A percentile compares a stretch with the other conserved stretches of the same genome.
These are phyloP conservation scores for Numenius arquata DNA, from an alignment of 2,113 vertebrate genomes.

Conservation along the genomic window DNA sequence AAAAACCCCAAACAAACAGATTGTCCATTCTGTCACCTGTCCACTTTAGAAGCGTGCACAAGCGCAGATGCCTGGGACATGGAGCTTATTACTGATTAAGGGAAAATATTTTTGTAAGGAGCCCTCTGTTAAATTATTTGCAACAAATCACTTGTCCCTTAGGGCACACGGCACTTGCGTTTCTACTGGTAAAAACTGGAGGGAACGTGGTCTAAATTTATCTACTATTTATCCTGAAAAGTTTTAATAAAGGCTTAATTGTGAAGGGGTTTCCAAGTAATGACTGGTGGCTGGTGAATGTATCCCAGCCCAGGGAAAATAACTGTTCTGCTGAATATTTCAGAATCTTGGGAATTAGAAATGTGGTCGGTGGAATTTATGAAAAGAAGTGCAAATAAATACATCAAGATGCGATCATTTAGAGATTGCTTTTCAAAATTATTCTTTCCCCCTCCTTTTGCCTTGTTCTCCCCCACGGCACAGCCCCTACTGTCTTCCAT, in stretches of 20 bases:
- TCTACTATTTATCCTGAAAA: background rate
- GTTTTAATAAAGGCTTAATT: constrained; percentile 32
- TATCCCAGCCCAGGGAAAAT: background rate
- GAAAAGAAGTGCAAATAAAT: background rate
- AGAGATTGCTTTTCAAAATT: background rate
- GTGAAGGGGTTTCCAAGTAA: background rate
- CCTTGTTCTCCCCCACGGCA: fast-evolving
- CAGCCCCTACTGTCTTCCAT: background rate
- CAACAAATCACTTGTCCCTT: background rate
- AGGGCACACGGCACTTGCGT: background rate
- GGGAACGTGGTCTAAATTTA: background rate
- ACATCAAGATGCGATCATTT: background rate
- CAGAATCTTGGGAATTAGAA: background rate
- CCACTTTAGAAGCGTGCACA: background rate
- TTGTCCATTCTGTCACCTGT: background rate
- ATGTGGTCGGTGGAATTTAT: fast-evolving
- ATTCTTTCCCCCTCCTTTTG: background rate
- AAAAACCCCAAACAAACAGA: background rate
- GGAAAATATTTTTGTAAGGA: background rate
- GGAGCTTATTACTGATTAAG: background rate
- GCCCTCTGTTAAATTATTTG: background rate
- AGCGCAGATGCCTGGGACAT: background rate
- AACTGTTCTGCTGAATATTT: background rate
- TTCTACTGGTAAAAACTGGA: background rate
- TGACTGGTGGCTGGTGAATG: background rate